A percentile compares a stretch with the other conserved stretches of the same genome.
Conservation (phyloP, 2,113 vertebrate genomes). For the Regulus satrapa region DNA sequence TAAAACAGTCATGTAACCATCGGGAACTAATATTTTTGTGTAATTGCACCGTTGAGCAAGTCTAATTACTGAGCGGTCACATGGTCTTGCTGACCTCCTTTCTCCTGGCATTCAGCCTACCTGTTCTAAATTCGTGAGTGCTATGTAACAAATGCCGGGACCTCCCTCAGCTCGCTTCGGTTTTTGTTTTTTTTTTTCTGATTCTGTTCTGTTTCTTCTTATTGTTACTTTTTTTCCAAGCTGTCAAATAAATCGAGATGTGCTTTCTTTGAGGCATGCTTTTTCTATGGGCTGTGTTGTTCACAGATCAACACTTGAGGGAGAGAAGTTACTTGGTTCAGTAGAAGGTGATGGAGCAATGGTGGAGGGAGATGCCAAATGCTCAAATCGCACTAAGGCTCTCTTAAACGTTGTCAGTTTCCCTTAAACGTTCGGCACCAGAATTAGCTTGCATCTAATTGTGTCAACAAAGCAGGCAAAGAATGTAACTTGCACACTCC, state of each 20-base stretch:
- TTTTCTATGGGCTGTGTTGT: background rate
- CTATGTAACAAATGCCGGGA: background rate
- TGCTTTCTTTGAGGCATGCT: background rate
- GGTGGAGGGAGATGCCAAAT: background rate
- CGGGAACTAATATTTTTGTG: conserved; percentile 39
- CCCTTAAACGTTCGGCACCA: background rate
- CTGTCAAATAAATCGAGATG: background rate
- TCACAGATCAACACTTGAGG: background rate
- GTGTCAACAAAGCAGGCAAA: background rate
- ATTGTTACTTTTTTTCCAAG: background rate
- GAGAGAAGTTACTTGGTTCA: background rate
- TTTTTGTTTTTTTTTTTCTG: background rate
- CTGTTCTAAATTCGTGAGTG: background rate
- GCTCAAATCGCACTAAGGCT: background rate
- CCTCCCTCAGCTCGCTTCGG: background rate
- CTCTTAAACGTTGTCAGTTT: background rate
- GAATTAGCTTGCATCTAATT: background rate
- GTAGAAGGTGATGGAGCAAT: background rate
- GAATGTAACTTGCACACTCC: background rate
- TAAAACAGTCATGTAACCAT: conserved; percentile 28
- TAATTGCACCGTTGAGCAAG: conserved; percentile 44
- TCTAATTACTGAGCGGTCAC: conserved; percentile 47
- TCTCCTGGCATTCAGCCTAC: conserved; percentile 51
- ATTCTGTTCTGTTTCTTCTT: background rate
- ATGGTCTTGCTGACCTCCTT: conserved; percentile 64